Percentiles rank a stretch among this genome's conserved stretches.
phyloP scores from a whole-genome alignment of 2,113 vertebrate species.

The Neoarius graeffei region DNA sequence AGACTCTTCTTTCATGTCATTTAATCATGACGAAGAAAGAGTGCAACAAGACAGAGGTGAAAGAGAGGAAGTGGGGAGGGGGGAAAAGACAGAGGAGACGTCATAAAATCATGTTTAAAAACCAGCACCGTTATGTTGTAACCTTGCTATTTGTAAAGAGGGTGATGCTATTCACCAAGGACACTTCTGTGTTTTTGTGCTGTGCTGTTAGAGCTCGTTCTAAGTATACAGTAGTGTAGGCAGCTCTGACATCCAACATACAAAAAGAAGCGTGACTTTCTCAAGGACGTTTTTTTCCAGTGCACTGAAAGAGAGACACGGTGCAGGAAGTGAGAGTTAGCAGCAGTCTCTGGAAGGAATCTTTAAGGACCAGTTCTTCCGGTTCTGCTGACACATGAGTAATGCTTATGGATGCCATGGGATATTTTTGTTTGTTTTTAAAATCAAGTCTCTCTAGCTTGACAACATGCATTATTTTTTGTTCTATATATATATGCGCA shows the following conservation, averaged over 20 bases:
- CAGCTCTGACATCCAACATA: slow-evolving; percentile 17
- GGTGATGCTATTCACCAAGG: slow-evolving; percentile 57
- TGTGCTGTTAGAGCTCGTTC: slow-evolving; percentile 54
- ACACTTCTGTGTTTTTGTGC: slow-evolving; percentile 48
- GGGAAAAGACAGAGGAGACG: not conserved
- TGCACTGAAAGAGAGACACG: not conserved
- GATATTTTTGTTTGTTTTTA: slow-evolving; percentile 5
- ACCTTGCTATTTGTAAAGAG: slow-evolving; percentile 49
- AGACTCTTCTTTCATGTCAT: not conserved
- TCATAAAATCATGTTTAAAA: slow-evolving; percentile 44
- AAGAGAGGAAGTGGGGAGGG: not conserved
- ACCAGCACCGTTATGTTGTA: slow-evolving; percentile 58
- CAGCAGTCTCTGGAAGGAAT: not conserved
- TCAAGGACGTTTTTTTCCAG: slow-evolving; percentile 18
- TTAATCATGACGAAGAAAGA: not conserved
- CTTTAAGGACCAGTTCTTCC: slow-evolving; percentile 14
- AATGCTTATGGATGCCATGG: not conserved
- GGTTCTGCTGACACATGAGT: slow-evolving; percentile 1
- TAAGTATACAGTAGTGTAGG: slow-evolving; percentile 9
- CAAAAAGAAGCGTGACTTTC: slow-evolving; percentile 37
- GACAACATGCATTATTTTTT: not conserved
- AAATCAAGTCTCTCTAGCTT: not conserved
- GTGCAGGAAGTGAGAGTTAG: not conserved
- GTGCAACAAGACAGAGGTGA: not conserved
- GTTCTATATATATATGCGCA: slow-evolving; percentile 7